These are phyloP conservation scores for Poecile atricapillus DNA, from an alignment of 2,113 vertebrate species.

Conservation along the genomic window DNA sequence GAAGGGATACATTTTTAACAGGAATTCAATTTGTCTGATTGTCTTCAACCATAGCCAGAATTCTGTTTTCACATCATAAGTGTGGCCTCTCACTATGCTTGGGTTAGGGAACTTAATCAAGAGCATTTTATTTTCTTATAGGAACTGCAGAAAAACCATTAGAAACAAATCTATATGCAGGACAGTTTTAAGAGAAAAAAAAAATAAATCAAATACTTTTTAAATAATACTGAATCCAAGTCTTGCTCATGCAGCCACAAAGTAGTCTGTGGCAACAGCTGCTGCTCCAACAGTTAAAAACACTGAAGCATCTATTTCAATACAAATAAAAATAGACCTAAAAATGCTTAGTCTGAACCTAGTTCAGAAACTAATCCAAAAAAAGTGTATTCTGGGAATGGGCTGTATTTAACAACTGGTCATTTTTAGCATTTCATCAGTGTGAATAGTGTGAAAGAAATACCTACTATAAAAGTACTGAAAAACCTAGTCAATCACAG, in stretches of 20 bases:
- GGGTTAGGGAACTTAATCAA: background rate
- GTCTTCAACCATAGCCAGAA: background rate
- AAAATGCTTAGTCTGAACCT: constrained; percentile 39
- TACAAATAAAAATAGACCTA: constrained; percentile 45
- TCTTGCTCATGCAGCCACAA: background rate
- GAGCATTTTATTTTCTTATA: background rate
- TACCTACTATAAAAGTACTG: background rate
- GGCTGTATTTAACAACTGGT: constrained; percentile 6
- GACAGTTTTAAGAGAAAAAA: background rate
- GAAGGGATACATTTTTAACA: background rate
- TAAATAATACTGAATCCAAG: background rate
- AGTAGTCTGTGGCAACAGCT: constrained; percentile 36
- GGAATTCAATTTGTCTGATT: background rate
- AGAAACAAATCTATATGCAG: background rate
- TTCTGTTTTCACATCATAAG: background rate
- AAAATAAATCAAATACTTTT: background rate
- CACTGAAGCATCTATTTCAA: constrained; percentile 45
- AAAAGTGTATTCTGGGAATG: constrained; percentile 16
- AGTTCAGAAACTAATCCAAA: constrained; percentile 37
- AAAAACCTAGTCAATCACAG: background rate
- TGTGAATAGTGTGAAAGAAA: background rate
- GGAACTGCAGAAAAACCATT: background rate
- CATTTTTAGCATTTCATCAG: constrained; percentile 29
- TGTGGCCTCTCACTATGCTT: background rate
- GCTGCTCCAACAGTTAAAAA: constrained; percentile 8